Percentiles rank a stretch among this genome's conserved stretches.
Evolutionary conservation across 53 echinoderm and acorn worm genomes (phyloP).

Genomic region (Luidia sarsii): DNA sequence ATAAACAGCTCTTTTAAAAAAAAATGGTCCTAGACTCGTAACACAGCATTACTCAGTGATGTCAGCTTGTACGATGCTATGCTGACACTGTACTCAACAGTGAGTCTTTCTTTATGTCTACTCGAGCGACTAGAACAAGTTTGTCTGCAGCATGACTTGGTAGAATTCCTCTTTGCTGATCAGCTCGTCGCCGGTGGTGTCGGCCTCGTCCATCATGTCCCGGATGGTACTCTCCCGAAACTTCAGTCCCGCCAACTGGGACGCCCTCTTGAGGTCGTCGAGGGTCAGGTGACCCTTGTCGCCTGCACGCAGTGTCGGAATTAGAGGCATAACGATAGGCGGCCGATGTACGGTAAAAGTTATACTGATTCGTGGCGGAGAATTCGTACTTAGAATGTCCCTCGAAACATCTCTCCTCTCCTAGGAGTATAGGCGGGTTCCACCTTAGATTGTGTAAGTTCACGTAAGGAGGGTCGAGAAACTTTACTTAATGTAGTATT

Average conservation of each 20-base stretch:
- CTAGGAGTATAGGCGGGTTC: no score
- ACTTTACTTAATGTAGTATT: no score
- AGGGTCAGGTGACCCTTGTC: conserved; percentile 46
- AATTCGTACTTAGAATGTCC: not conserved
- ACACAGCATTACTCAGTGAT: no score
- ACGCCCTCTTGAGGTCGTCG: conserved; percentile 46
- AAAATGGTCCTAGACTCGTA: no score
- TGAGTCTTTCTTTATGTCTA: no score
- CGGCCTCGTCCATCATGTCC: conserved; percentile 53
- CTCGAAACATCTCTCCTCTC: not conserved
- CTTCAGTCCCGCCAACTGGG: not conserved
- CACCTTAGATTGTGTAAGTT: no score
- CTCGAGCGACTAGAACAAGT: conserved; percentile 48
- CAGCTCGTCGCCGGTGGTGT: conserved; percentile 37
- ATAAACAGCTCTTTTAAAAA: no score
- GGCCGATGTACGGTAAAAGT: not conserved
- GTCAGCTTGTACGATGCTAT: no score
- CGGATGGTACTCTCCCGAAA: conserved; percentile 31
- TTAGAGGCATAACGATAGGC: not conserved
- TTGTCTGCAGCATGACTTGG: conserved; percentile 45
- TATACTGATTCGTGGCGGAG: not conserved
- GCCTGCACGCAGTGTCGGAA: not conserved
- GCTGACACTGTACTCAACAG: no score
- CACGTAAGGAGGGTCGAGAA: no score
- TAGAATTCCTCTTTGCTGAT: conserved; percentile 46